phyloP scores from a whole-genome alignment of 2,797 vertebrate genomes.

The Anolis apletophallus region DNA sequence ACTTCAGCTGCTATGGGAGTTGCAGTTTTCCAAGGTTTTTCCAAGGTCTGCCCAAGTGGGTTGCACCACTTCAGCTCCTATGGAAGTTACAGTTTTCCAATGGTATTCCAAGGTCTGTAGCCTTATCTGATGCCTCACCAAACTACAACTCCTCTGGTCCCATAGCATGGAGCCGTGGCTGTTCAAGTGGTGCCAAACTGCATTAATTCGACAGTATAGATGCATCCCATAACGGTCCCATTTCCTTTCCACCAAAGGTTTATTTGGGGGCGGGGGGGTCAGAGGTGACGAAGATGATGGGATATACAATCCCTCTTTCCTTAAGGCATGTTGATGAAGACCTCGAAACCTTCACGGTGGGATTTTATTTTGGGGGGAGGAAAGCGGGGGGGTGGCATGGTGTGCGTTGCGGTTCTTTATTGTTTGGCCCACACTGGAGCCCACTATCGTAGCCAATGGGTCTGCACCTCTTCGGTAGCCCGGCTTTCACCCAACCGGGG shows the following conservation, averaged over 20 bases:
- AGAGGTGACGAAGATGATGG: neutral
- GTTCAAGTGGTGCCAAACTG: too few relatives aligned
- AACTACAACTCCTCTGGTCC: too few relatives aligned
- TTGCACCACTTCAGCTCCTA: too few relatives aligned
- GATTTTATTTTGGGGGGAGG: neutral
- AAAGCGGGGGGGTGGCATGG: neutral
- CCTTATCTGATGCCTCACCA: too few relatives aligned
- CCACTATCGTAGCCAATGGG: conserved; percentile 5
- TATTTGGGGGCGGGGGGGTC: too few relatives aligned
- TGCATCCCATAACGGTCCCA: neutral
- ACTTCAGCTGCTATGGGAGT: too few relatives aligned
- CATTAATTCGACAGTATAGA: too few relatives aligned
- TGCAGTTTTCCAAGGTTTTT: too few relatives aligned
- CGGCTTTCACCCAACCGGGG: neutral
- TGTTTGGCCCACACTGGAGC: conserved; percentile 33
- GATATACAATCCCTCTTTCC: neutral
- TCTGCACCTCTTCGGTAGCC: neutral
- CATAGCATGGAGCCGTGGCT: too few relatives aligned
- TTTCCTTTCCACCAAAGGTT: neutral
- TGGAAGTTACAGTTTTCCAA: too few relatives aligned
- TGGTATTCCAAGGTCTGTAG: too few relatives aligned
- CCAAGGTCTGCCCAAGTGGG: too few relatives aligned
- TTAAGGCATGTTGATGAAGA: neutral
- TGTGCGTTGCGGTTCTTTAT: conserved; percentile 18
- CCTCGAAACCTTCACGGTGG: neutral